A percentile compares a stretch with the other conserved stretches of the same genome.
phyloP scores from a whole-genome alignment of 2,797 vertebrate species.

The Enteromius paludinosus region DNA sequence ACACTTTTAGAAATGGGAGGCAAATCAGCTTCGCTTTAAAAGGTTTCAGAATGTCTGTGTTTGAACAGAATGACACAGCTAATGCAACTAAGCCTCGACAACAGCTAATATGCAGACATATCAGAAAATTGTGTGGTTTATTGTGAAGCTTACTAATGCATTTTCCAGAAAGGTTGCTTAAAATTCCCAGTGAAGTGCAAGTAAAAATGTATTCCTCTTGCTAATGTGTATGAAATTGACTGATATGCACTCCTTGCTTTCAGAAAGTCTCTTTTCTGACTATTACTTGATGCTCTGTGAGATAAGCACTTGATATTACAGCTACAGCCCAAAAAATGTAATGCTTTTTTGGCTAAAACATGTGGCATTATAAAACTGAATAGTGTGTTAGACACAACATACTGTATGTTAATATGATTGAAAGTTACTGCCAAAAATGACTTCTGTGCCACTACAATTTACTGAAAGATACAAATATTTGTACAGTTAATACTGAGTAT shows the following conservation, averaged over 20 bases:
- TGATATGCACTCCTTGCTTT: conserved; percentile 67
- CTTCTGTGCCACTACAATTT: not conserved
- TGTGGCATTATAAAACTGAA: not conserved
- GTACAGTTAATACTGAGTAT: not conserved
- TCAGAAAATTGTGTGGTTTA: conserved; percentile 42
- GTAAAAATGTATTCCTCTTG: conserved; percentile 67
- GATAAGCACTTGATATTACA: conserved; percentile 37
- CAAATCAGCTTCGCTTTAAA: conserved; percentile 22
- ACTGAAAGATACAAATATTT: not conserved
- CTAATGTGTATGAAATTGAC: conserved; percentile 72
- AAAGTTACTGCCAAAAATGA: not conserved
- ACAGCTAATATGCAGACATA: conserved; percentile 66
- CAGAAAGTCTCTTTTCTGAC: conserved; percentile 47
- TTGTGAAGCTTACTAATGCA: conserved; percentile 61
- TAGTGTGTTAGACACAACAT: not conserved
- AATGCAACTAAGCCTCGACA: conserved; percentile 48
- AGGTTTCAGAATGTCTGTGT: conserved; percentile 26
- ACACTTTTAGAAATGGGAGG: not conserved
- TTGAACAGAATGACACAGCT: conserved; percentile 57
- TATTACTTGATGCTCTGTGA: conserved; percentile 59
- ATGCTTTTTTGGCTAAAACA: not conserved
- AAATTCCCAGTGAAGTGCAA: conserved; percentile 61
- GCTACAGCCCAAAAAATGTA: not conserved
- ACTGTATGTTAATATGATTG: not conserved
- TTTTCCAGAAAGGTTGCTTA: conserved; percentile 65